These are phyloP conservation scores for Albula glossodonta DNA, from an alignment of 2,113 vertebrate species.

Conservation along the genomic window DNA sequence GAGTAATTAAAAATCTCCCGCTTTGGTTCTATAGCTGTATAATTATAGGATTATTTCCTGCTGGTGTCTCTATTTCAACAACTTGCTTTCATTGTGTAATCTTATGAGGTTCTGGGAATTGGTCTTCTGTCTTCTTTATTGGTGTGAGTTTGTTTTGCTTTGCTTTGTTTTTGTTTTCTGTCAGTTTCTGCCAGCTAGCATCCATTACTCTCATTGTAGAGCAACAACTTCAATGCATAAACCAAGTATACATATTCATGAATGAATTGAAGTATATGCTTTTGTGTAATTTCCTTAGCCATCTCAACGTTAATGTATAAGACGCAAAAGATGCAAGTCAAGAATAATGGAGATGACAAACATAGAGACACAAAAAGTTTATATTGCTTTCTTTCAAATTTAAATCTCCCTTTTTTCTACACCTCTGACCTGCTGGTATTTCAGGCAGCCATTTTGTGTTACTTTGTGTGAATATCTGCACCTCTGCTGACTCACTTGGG, in stretches of 20 bases:
- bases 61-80: neutral
- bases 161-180: conserved; percentile 1
- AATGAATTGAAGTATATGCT: neutral
- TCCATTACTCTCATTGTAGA: neutral
- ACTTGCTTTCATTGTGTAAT: conserved; percentile 2
- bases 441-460: neutral
- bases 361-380: neutral
- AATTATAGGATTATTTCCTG: neutral
- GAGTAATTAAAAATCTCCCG: neutral
- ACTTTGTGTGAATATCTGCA: neutral
- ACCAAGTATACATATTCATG: neutral
- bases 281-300: neutral
- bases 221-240: neutral
- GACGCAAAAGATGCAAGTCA: neutral
- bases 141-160: neutral
- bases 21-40: neutral
- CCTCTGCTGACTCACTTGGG: too few relatives aligned
- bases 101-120: neutral
- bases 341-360: neutral
- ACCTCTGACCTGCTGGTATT: neutral
- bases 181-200: neutral
- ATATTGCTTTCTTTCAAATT: neutral
- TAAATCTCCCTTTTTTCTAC: neutral
- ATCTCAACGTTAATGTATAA: neutral
- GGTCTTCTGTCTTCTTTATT: neutral